phyloP scores from a whole-genome alignment of 2,888 invertebrate genomes.

The Seira musarum region DNA sequence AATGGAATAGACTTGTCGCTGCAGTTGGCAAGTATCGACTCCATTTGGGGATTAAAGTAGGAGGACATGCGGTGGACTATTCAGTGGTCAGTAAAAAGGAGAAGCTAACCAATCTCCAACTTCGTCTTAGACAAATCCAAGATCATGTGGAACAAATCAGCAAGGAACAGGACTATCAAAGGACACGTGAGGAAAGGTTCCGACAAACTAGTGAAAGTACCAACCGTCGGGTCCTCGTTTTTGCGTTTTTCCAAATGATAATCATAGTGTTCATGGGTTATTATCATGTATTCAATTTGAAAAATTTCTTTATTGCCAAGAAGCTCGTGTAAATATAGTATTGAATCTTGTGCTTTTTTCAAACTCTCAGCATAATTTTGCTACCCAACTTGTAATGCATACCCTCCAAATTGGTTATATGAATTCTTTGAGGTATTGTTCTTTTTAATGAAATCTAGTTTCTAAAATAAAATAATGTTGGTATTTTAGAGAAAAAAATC shows the following conservation, averaged over 20 bases:
- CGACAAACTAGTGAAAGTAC: conserved; percentile 98
- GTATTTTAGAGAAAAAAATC: no score
- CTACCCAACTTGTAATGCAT: no score
- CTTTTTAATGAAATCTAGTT: no score
- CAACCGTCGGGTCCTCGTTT: conserved; percentile 94
- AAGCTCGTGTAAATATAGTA: conserved; percentile 87
- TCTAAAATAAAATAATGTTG: no score
- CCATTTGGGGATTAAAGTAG: conserved; percentile 98
- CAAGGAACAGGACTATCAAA: conserved; percentile 99
- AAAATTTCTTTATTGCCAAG: conserved; percentile 99
- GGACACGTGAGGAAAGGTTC: conserved; percentile 97
- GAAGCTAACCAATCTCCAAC: conserved; percentile 94
- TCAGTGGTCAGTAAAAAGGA: conserved; percentile 97
- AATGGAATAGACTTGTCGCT: conserved; percentile 98
- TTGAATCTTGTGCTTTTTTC: no score
- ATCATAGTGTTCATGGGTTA: conserved; percentile 94
- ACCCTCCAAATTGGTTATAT: no score
- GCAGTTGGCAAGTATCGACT: conserved; percentile 80
- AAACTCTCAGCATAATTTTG: no score
- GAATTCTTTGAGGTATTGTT: no score
- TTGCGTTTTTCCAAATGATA: conserved; percentile 93
- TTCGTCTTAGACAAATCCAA: conserved; percentile 94
- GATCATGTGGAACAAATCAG: conserved; percentile 99
- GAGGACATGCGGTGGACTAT: conserved; percentile 98
- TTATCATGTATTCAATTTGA: conserved; percentile 99